These are phyloP conservation scores for Habrosyne pyritoides DNA, from an alignment of 2,888 invertebrate species.

Conservation along the genomic window DNA sequence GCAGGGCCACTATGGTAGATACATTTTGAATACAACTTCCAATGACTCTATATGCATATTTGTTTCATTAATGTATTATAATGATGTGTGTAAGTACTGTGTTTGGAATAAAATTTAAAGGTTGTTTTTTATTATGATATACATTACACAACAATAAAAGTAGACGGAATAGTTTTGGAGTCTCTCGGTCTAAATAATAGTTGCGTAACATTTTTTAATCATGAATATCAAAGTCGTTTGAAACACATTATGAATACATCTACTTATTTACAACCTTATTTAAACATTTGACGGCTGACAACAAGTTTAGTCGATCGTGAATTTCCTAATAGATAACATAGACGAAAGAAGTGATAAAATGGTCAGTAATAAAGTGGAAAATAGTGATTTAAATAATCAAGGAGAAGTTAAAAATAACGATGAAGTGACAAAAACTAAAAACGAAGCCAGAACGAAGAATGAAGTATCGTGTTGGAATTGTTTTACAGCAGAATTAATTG, in stretches of 20 bases:
- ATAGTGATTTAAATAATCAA: conserved; percentile 6
- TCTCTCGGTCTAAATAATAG: conserved; percentile 32
- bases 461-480: conserved; percentile 73
- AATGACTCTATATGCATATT: too few relatives aligned
- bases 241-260: conserved; percentile 55
- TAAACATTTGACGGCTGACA: conserved; percentile 47
- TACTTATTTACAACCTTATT: conserved; percentile 49
- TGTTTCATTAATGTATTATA: not conserved
- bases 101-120: conserved; percentile 29
- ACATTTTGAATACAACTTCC: not conserved
- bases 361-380: not conserved
- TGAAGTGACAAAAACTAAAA: conserved; percentile 34
- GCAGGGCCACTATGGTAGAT: conserved; percentile 16
- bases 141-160: conserved; percentile 41
- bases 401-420: not conserved
- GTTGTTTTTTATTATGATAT: conserved; percentile 26
- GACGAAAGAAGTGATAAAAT: not conserved
- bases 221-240: conserved; percentile 63
- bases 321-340: conserved; percentile 21
- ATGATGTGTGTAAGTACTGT: not conserved
- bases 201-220: conserved; percentile 54
- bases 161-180: conserved; percentile 37
- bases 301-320: conserved; percentile 52
- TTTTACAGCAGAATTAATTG: conserved; percentile 48
- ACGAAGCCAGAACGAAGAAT: conserved; percentile 33